phyloP scores from a whole-genome alignment of 92 coral and sea anemone species.

The Actinostola sp. region DNA sequence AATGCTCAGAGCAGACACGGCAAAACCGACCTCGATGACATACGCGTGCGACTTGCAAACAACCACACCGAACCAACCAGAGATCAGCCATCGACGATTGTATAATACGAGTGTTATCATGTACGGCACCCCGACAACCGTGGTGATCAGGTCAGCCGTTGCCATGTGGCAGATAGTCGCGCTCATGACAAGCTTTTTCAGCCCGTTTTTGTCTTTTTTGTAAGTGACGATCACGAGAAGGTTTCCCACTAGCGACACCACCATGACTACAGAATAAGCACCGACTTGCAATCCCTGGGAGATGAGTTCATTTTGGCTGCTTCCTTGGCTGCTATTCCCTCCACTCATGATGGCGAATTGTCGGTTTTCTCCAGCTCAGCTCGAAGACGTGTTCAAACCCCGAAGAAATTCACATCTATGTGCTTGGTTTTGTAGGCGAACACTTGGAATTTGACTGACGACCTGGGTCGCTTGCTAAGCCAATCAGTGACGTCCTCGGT shows the following conservation, averaged over 20 bases:
- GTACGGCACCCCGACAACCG: slow-evolving; percentile 19
- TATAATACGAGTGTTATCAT: slow-evolving; percentile 15
- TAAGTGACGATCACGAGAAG: slow-evolving; percentile 12
- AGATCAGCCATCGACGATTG: slow-evolving; percentile 19
- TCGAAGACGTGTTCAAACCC: too few species aligned
- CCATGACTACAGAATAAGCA: slow-evolving; percentile 25
- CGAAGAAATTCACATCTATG: too few species aligned
- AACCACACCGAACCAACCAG: slow-evolving; percentile 17
- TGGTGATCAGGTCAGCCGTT: slow-evolving; percentile 16
- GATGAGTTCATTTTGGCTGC: too few species aligned
- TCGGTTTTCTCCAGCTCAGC: background rate
- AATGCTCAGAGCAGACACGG: slow-evolving; percentile 27
- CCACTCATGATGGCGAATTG: background rate
- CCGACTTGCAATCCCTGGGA: slow-evolving; percentile 9
- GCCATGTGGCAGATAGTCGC: slow-evolving; percentile 33
- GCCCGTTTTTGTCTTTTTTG: slow-evolving; percentile 16
- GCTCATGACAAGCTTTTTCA: slow-evolving; percentile 15
- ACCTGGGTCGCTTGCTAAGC: slow-evolving; percentile 1
- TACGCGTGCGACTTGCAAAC: slow-evolving; percentile 28
- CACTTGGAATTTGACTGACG: too few species aligned
- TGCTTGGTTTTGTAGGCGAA: too few species aligned
- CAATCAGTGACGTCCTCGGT: slow-evolving; percentile 17
- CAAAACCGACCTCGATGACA: slow-evolving; percentile 27
- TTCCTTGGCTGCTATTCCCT: too few species aligned
- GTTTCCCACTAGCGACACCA: slow-evolving; percentile 17